phyloP scores from a whole-genome alignment of 2,797 vertebrate species.

The Betta splendens region DNA sequence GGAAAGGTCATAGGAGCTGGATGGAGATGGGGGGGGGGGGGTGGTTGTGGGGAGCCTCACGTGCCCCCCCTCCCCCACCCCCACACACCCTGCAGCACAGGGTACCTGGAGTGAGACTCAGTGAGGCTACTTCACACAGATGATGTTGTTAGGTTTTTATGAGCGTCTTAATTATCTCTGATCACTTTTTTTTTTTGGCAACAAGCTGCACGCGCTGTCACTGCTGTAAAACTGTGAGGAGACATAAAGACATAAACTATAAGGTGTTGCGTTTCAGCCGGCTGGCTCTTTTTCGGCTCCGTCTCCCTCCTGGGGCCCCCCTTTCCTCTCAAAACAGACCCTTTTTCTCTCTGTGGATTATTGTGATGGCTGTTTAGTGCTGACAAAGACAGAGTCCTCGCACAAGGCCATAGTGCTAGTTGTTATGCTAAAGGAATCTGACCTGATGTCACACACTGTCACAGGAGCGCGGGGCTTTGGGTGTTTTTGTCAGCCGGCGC shows the following conservation, averaged over 20 bases:
- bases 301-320: neutral
- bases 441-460: conserved; percentile 81
- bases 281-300: neutral
- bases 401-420: conserved; percentile 57
- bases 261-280: conserved; percentile 2
- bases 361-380: conserved; percentile 60
- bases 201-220: neutral
- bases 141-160: conserved; percentile 2
- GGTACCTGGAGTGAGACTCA: conserved; percentile 40
- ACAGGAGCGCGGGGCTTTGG: conserved; percentile 74
- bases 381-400: conserved; percentile 69
- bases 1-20: conserved; percentile 71
- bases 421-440: conserved; percentile 81
- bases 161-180: neutral
- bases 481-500: conserved; percentile 75
- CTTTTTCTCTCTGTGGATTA: conserved; percentile 39
- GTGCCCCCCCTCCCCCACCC: conserved; percentile 4
- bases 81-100: conserved; percentile 26
- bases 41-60: conserved; percentile 27
- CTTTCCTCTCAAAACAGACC: conserved; percentile 8
- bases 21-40: conserved; percentile 26
- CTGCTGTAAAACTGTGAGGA: conserved; percentile 1
- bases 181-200: conserved; percentile 4
- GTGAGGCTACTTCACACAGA: conserved; percentile 9
- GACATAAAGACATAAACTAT: neutral